Evolutionary conservation across 1,140 invertebrate species (phyloP), one percentile per base, ranked within the genome.

Genomic region (Brachionus asplanchnoidis): DNA sequence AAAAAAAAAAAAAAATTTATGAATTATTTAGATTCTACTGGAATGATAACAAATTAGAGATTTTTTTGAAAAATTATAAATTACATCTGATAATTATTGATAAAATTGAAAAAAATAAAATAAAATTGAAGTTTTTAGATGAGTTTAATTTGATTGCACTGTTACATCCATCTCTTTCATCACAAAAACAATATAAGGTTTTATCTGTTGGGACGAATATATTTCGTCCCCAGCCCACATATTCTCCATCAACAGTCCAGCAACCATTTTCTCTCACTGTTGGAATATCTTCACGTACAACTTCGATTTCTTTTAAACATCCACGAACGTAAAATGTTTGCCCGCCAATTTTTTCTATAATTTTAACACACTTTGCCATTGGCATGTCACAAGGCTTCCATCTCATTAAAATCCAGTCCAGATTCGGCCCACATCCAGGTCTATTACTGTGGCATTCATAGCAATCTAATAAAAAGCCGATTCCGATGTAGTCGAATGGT

Each of bases 181-280:
- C 70, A 46, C 84, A 84, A 20, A 84, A 84, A 17, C 84, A 84
- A 66, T 84, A 84, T 14, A 84, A 1, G 7, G 66, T 60, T 12
- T 84, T 73, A 17, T 84, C 32, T 11, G 23, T 84, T 28, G 44
- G 44, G 2, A 84, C 32, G 14, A 75, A 84, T 7, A 84, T 11
- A 44, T 73, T 68, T 26, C 82, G 32, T 36, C 82, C 82, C 60
- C 66, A 73, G 14, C 82, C 84, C 8, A 84, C 66, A 84, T 84
- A 84, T 32, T 84, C 44, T 11, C 60, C 70, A 26, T 73, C 68
- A 53, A 44, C 50, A n/a, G 84, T 84, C 84, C 84, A 84, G 32
- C 84, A 84, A 9, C 84, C 84, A 26, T 84, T 84, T 20, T 84
- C 84, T 84, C 84, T 75, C 23, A 84, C 84, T 8, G 84, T 84